These are phyloP conservation scores for Ochropleura leucogaster DNA, from an alignment of 2,888 invertebrate genomes.

Conservation along the genomic window DNA sequence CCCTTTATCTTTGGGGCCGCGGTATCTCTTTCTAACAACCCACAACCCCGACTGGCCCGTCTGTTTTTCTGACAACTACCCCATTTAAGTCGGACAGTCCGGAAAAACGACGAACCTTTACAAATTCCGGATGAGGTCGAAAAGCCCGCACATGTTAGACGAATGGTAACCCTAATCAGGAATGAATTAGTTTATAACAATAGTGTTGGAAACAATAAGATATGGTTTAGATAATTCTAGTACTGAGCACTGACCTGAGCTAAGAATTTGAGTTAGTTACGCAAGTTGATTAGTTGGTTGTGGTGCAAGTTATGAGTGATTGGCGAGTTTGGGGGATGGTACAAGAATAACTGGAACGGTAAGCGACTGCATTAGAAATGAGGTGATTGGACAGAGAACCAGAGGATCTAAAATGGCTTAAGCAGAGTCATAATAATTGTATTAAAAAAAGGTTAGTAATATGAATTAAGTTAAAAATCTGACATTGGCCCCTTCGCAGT, in stretches of 20 bases:
- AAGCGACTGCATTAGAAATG: no score
- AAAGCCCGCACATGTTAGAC: not conserved
- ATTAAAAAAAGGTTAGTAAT: no score
- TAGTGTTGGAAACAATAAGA: constrained; percentile 54
- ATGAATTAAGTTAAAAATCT: no score
- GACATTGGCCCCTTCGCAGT: no score
- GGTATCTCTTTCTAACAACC: no score
- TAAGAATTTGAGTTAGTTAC: constrained; percentile 58
- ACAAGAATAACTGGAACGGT: not conserved
- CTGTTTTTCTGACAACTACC: not conserved
- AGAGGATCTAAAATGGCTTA: no score
- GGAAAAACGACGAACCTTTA: not conserved
- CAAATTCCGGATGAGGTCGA: not conserved
- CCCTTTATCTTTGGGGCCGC: no score
- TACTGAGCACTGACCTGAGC: constrained; percentile 23
- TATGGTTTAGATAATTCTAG: constrained; percentile 53
- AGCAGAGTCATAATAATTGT: no score
- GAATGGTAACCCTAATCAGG: constrained; percentile 6
- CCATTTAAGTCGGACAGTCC: not conserved
- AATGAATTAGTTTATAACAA: constrained; percentile 56
- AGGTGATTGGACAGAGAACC: no score
- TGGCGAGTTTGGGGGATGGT: not conserved
- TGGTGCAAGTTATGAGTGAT: not conserved
- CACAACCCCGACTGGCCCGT: no score
- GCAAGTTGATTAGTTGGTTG: constrained; percentile 54